phyloP scores from a whole-genome alignment of 2,888 invertebrate species.

The Tricholauxania praeusta region DNA sequence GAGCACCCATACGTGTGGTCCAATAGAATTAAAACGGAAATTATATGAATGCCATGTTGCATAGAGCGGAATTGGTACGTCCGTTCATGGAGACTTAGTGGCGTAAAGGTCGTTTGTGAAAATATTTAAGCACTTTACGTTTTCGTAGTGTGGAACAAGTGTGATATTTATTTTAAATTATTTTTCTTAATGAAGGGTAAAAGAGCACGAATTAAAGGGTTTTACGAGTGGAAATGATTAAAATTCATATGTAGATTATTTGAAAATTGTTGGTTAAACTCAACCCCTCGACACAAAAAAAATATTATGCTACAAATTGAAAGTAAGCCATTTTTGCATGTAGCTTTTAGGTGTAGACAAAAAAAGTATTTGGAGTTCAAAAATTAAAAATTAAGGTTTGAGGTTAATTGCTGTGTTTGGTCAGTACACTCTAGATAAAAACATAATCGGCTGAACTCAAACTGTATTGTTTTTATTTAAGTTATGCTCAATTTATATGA shows the following conservation, averaged over 20 bases:
- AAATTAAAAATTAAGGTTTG: conserved; percentile 49
- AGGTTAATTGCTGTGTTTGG: conserved; percentile 60
- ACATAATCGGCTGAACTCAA: conserved; percentile 50
- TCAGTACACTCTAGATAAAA: conserved; percentile 54
- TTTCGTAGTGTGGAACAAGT: conserved; percentile 13
- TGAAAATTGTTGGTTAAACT: conserved; percentile 28
- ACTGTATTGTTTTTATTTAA: conserved; percentile 62
- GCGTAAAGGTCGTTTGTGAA: background rate
- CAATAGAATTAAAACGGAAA: conserved; percentile 45
- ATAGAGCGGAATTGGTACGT: conserved; percentile 17
- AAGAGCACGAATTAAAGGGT: conserved; percentile 1
- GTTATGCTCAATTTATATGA: conserved; percentile 18
- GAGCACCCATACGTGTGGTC: conserved; percentile 20
- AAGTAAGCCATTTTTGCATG: background rate
- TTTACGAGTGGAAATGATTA: conserved; percentile 44
- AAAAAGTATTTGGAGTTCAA: conserved; percentile 31
- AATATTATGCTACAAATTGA: conserved; percentile 3
- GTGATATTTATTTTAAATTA: conserved; percentile 21
- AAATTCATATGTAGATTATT: conserved; percentile 52
- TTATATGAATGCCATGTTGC: conserved; percentile 37
- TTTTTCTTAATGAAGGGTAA: conserved; percentile 6
- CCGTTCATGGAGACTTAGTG: conserved; percentile 8
- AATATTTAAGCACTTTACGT: background rate
- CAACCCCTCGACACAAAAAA: conserved; percentile 25
- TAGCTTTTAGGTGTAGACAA: background rate